These are phyloP conservation scores for Pyrrhosoma nymphula DNA, from an alignment of 2,888 invertebrate species.

Conservation along the genomic window DNA sequence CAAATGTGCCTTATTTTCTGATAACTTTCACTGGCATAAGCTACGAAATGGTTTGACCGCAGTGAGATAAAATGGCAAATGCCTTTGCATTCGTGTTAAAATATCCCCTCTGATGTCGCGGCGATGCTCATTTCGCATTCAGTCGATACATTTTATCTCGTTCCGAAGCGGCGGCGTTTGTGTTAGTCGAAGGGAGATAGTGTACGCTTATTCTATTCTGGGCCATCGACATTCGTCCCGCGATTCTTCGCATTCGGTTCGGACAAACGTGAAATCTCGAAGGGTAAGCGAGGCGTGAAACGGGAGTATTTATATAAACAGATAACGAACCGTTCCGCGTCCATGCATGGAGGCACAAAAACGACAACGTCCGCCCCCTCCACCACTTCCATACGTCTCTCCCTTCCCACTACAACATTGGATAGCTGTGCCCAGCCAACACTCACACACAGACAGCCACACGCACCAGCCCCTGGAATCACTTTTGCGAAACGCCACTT, in stretches of 20 bases:
- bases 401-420: background rate
- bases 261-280: background rate
- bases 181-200: background rate
- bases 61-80: background rate
- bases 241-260: background rate
- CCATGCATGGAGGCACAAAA: constrained; percentile 9
- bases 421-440: background rate
- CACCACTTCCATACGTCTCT: background rate
- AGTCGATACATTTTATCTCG: background rate
- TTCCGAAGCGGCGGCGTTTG: background rate
- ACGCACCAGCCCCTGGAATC: background rate
- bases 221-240: background rate
- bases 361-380: background rate
- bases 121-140: background rate
- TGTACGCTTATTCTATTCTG: background rate
- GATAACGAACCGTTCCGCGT: constrained; percentile 32
- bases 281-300: background rate
- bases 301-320: constrained; percentile 24
- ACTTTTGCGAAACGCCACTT: constrained; percentile 22
- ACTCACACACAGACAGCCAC: background rate
- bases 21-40: too few species aligned
- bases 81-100: background rate
- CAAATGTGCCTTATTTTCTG: too few species aligned
- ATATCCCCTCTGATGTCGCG: background rate
- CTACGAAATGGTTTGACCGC: background rate